A percentile compares a stretch with the other conserved stretches of the same genome.
phyloP scores from a whole-genome alignment of 1,140 invertebrate genomes.

The Parapsyche elsis region DNA sequence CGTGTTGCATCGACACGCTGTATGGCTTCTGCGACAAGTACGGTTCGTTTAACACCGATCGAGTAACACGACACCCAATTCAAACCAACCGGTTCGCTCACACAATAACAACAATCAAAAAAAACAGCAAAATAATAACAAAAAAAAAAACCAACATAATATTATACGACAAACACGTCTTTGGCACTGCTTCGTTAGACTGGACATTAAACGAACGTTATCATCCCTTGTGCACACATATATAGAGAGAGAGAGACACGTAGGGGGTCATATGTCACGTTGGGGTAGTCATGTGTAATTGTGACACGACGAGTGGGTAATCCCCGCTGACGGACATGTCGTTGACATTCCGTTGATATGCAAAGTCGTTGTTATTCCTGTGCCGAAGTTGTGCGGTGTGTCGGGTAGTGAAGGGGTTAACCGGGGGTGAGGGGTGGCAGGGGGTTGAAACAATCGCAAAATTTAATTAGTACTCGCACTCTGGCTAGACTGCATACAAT shows the following conservation, averaged over 20 bases:
- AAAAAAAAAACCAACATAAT: too few species aligned
- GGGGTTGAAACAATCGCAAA: not conserved
- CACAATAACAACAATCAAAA: not conserved
- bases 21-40: conserved; percentile 14
- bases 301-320: not conserved
- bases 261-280: not conserved
- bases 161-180: too few species aligned
- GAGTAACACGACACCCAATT: not conserved
- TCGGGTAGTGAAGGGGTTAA: not conserved
- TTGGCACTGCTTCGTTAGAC: too few species aligned
- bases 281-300: too few species aligned
- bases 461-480: conserved; percentile 1
- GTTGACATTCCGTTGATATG: not conserved
- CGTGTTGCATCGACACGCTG: not conserved
- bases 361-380: not conserved
- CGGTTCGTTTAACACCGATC: not conserved
- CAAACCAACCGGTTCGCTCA: not conserved
- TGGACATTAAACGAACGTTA: too few species aligned
- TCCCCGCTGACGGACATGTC: not conserved
- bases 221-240: not conserved
- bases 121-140: too few species aligned
- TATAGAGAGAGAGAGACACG: not conserved
- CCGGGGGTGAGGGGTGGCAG: not conserved
- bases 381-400: too few species aligned
- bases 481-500: too few species aligned